Evolutionary conservation across 2,797 vertebrate species (phyloP).

Genomic region (Falco rusticolus): DNA sequence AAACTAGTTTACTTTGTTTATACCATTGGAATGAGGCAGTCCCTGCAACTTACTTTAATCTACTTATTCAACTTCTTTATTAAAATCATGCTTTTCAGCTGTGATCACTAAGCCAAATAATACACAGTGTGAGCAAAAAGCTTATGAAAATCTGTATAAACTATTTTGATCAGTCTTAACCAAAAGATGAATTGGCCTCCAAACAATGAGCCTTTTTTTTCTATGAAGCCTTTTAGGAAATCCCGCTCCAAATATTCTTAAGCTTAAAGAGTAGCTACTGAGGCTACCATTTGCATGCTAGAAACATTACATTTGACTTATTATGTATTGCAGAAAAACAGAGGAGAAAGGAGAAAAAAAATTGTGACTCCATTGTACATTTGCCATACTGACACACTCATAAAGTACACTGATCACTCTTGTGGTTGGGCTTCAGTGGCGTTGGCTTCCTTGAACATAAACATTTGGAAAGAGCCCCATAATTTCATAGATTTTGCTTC

Average conservation of each 20-base stretch:
- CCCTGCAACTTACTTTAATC: constrained; percentile 49
- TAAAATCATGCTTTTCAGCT: constrained; percentile 60
- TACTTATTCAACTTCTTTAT: constrained; percentile 55
- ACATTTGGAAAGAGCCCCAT: neutral
- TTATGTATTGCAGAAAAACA: neutral
- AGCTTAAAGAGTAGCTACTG: neutral
- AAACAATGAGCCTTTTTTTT: constrained; percentile 35
- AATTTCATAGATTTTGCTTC: neutral
- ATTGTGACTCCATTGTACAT: neutral
- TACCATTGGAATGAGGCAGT: constrained; percentile 21
- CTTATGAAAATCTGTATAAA: constrained; percentile 61
- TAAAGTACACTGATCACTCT: neutral
- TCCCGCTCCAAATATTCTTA: constrained; percentile 12
- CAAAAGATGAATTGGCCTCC: constrained; percentile 7
- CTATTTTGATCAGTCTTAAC: constrained; percentile 64
- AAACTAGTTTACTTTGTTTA: constrained; percentile 28
- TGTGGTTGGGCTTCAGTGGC: neutral
- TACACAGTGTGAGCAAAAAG: constrained; percentile 46
- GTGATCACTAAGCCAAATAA: constrained; percentile 58
- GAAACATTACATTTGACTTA: neutral
- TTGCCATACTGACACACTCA: neutral
- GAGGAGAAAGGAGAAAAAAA: neutral
- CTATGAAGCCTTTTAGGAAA: constrained; percentile 45
- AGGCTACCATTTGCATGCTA: neutral
- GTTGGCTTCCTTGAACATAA: neutral